Evolutionary conservation across 2,113 vertebrate species (phyloP).

Genomic region (Myotis davidii): DNA sequence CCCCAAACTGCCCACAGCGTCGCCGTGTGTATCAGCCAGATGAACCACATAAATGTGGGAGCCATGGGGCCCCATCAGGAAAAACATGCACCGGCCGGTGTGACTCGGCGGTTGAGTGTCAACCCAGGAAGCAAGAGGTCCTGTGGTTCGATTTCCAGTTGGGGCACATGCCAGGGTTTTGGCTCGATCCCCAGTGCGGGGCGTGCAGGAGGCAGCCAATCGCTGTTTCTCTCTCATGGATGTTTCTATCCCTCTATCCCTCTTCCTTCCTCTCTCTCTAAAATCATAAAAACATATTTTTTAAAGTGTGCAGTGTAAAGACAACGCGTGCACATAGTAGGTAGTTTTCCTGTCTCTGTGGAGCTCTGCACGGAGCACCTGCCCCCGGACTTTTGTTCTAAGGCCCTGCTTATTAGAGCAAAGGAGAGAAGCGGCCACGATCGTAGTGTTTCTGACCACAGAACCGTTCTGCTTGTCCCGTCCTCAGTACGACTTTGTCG

Average conservation of each 20-base stretch:
- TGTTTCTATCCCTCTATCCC: no score
- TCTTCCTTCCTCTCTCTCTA: no score
- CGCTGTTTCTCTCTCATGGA: no score
- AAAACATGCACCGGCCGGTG: background rate
- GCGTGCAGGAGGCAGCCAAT: no score
- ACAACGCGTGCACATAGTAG: accelerated
- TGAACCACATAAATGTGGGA: background rate
- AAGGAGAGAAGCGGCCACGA: background rate
- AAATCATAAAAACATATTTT: no score
- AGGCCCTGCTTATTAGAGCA: background rate
- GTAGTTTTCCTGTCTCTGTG: background rate
- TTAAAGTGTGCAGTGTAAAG: background rate
- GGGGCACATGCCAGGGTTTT: no score
- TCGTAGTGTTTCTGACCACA: accelerated
- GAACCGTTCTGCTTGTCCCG: background rate
- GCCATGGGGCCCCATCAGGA: no score
- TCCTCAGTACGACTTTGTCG: slow-evolving; percentile 97
- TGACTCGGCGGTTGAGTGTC: no score
- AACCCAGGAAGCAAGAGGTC: no score
- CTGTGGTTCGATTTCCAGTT: no score
- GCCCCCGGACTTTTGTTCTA: background rate
- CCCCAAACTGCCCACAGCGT: background rate
- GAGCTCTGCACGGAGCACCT: background rate
- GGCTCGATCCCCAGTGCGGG: no score
- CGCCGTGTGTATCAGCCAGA: background rate